Base-by-base conservation (phyloP, 2,113 vertebrate genomes). In the Anser brachyrhynchus region DNA sequence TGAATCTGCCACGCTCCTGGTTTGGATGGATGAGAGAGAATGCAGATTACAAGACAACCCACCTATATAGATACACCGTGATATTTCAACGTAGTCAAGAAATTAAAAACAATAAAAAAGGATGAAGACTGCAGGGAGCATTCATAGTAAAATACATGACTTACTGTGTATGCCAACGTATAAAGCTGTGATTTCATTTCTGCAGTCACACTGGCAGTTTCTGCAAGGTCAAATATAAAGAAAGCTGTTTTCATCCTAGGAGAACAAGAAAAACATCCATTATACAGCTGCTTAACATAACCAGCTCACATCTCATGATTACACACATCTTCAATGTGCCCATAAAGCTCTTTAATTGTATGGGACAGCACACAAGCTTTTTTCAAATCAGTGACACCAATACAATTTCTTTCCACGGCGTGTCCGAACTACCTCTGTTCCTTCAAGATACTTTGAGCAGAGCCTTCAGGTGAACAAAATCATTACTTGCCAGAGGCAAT, bases 161-260 rank as follows among this genome's bases (percentile, higher is more conserved):
- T 95, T 98, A 99, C 99, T 1, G 97, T 91, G 95, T 99, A 99
- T 1, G 99, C 98, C 10, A 98, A 97, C 10, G 98, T 97, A 97
- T 99, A 99, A 80, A 99, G 98, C 28, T 97, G 98, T 71, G 97
- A 93, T 93, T 98, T 98, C 57, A 95, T 95, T 33, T 98, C 96
- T 54, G 97, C 96, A 76, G 98, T 95, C 90, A 98, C 91, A 28
- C 93, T 95, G 84, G 92, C 87, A 3, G 61, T 96, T 89, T 99
- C 99, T 66, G 99, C 99, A 81, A 99, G 98, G 97, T 98, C 98
- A 95, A 99, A 99, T 96, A 99, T 98, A 96, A 99, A 99, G 98
- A 99, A 99, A 33, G 99, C 98, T 10, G 98, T 99, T 97, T 99
- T 99, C 98, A 99, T 99, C 98, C 99, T 99, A 73, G 97, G 37